These are phyloP conservation scores for Lacerta bilineata DNA, from an alignment of 2,797 vertebrate species.

Conservation along the genomic window DNA sequence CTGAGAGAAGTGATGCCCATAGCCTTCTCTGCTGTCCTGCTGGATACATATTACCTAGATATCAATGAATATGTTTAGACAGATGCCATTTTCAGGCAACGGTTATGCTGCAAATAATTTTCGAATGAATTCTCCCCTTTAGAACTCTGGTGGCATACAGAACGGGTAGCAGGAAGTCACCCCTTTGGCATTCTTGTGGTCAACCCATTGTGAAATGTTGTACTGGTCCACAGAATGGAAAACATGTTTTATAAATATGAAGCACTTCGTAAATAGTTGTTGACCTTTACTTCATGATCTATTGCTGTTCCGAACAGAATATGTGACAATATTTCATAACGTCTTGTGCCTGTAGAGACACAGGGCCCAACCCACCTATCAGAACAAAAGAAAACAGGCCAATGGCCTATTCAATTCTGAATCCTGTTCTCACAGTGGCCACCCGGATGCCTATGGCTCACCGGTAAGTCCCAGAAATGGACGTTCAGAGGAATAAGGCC, in stretches of 20 bases:
- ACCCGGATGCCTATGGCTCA: no score
- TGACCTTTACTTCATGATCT: constrained; percentile 31
- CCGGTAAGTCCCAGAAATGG: no score
- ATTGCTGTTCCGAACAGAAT: constrained; percentile 11
- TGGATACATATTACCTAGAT: not conserved
- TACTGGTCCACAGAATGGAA: not conserved
- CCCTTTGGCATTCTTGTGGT: constrained; percentile 31
- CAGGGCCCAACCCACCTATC: not conserved
- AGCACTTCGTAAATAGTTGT: constrained; percentile 46
- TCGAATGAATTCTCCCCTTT: constrained; percentile 8
- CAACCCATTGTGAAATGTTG: not conserved
- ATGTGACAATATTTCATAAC: not conserved
- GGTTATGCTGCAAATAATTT: not conserved
- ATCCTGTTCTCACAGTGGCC: no score
- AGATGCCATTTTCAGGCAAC: constrained; percentile 5
- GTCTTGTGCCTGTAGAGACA: not conserved
- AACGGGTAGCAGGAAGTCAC: constrained; percentile 51
- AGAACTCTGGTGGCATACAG: constrained; percentile 32
- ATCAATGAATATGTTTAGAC: not conserved
- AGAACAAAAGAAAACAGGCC: no score
- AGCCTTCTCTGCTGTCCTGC: not conserved
- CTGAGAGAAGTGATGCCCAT: not conserved
- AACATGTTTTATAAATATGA: constrained; percentile 52
- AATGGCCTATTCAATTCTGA: no score
- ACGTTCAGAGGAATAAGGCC: no score